Conservation (phyloP, 2,113 vertebrate genomes). For the Pimephales promelas region DNA sequence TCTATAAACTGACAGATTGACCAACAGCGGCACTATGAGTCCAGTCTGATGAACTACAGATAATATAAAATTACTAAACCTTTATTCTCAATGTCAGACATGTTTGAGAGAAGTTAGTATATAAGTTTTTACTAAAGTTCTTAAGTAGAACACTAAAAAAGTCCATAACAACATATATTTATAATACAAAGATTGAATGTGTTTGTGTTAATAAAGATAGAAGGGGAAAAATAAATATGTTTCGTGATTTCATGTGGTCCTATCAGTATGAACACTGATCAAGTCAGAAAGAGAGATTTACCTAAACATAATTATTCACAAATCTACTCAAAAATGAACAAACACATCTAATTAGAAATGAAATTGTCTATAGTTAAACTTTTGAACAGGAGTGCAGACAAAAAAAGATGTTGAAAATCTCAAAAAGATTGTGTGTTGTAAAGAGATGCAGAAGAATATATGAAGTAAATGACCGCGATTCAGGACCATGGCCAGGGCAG, state of each 20-base stretch:
- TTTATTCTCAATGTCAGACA: not conserved
- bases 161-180: not conserved
- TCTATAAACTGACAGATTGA: constrained; percentile 64
- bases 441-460: not conserved
- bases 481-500: not conserved
- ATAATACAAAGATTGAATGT: not conserved
- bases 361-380: not conserved
- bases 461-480: too few relatives aligned
- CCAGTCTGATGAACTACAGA: constrained; percentile 75
- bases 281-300: not conserved
- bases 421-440: not conserved
- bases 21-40: constrained; percentile 89
- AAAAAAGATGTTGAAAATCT: not conserved
- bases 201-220: not conserved
- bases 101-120: not conserved
- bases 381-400: not conserved
- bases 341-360: accelerated
- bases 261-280: not conserved
- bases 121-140: too few relatives aligned
- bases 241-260: not conserved
- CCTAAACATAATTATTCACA: not conserved
- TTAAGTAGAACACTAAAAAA: too few relatives aligned
- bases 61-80: not conserved
- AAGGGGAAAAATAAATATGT: accelerated
- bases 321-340: too few relatives aligned